phyloP scores from a whole-genome alignment of 1,140 invertebrate genomes.

The Frieseomelitta varia region DNA sequence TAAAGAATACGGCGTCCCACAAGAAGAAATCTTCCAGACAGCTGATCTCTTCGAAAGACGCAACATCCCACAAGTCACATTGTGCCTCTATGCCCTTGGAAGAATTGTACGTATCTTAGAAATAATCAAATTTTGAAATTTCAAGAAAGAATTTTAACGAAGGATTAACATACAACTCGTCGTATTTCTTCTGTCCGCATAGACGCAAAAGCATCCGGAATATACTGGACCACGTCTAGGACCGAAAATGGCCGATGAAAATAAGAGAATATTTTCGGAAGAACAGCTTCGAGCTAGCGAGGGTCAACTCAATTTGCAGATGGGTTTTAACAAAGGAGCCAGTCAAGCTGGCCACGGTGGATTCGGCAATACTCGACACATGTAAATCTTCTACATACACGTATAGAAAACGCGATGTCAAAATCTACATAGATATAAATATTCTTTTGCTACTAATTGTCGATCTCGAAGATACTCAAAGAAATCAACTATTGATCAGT shows the following conservation, averaged over 20 bases:
- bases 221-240: conserved; percentile 94
- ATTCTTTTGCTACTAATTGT: not conserved
- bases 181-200: not conserved
- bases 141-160: not conserved
- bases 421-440: not conserved
- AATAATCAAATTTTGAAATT: not conserved
- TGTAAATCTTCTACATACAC: conserved; percentile 84
- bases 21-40: conserved; percentile 99
- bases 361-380: conserved; percentile 97
- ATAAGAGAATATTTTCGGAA: conserved; percentile 95
- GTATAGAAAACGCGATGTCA: not conserved
- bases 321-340: conserved; percentile 97
- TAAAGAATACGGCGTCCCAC: conserved; percentile 96
- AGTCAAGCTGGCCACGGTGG: conserved; percentile 92
- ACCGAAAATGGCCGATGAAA: conserved; percentile 97
- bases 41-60: conserved; percentile 98
- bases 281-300: conserved; percentile 96
- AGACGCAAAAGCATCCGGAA: conserved; percentile 97
- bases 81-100: conserved; percentile 93
- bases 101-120: conserved; percentile 89
- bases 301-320: conserved; percentile 95
- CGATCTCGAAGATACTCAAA: not conserved
- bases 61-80: conserved; percentile 97
- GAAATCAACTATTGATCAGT: not conserved
- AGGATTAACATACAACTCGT: conserved; percentile 8